Evolutionary conservation across 2,113 vertebrate genomes (phyloP), one percentile per base, ranked within the genome.

Genomic region (Neodontobutis hainanensis): DNA sequence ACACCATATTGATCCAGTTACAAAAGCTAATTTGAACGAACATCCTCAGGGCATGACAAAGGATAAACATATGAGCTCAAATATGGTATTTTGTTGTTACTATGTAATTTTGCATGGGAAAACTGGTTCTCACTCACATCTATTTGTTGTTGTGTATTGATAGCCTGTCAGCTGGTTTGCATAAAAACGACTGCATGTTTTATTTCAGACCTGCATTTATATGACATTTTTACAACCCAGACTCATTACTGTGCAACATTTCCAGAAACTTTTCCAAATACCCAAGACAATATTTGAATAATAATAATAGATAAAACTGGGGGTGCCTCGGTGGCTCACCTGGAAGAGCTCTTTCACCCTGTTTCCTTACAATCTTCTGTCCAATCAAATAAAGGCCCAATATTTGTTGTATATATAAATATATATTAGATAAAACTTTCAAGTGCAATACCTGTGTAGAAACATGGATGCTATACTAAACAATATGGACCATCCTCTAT

Each of bases 1-100:
- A 45, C 14, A 61, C 14, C 9, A 35, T 46, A 48, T 44, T 45
- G 47, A 71, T 38, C 57, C 11, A 47, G 61, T 70, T 34, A 63
- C 50, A 64, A 5, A 3, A 3, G 15, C 7, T 5, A 62, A 16
- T 5, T 35, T 47, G 49, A 6, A 61, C 45, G 16, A 51, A 47
- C 55, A 35, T 27, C 52, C 56, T 42, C 40, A 36, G 50, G 50
- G 42, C 50, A 27, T 38, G 6, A 6, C 14, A 8, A n/a, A n/a
- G n/a, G n/a, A n/a, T n/a, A 46, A 35, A 50, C 36, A 68, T 2
- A 35, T 27, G 51, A 55, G 51, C 32, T 55, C 51, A 55, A 36
- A 14, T 8, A 34, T 14, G 34, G 32, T 55, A 55, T 55, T 55
- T 55, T 55, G 52, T 55, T 55, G 11, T 14, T 15, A 55, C 35